Evolutionary conservation across 2,797 vertebrate species (phyloP).

Genomic region (Podarcis siculus): DNA sequence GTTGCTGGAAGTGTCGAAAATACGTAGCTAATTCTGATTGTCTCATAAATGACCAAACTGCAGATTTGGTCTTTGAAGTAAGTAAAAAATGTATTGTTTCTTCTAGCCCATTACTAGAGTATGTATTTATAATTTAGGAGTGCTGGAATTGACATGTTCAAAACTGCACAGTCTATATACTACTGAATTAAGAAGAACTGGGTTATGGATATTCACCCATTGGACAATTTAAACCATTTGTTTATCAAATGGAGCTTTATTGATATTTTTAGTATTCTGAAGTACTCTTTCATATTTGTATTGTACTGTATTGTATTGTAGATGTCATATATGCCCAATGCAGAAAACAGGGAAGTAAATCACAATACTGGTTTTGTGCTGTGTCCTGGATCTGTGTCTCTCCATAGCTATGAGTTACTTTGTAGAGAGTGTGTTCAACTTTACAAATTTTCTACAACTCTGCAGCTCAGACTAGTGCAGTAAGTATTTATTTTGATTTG

Average conservation of each 20-base stretch:
- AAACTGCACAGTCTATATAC: not conserved
- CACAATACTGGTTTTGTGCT: not conserved
- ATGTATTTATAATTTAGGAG: not conserved
- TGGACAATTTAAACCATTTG: not conserved
- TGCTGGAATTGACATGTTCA: not conserved
- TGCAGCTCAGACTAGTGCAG: not conserved
- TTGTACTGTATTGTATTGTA: not conserved
- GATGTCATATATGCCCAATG: not conserved
- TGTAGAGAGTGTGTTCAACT: not conserved
- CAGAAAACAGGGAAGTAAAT: not conserved
- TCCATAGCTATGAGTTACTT: not conserved
- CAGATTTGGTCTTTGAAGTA: constrained; percentile 51
- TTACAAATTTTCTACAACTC: not conserved
- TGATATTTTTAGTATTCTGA: not conserved
- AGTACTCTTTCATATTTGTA: not conserved
- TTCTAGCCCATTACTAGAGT: not conserved
- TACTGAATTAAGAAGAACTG: not conserved
- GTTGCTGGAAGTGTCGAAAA: constrained; percentile 76
- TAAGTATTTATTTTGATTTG: not conserved
- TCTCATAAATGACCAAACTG: constrained; percentile 59
- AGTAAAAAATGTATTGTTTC: constrained; percentile 44
- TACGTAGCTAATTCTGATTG: constrained; percentile 66
- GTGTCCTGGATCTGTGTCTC: not conserved
- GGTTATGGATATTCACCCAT: not conserved
- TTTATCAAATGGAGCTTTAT: not conserved